Evolutionary conservation across 2,888 invertebrate species (phyloP).

Genomic region (Chirona hameri): DNA sequence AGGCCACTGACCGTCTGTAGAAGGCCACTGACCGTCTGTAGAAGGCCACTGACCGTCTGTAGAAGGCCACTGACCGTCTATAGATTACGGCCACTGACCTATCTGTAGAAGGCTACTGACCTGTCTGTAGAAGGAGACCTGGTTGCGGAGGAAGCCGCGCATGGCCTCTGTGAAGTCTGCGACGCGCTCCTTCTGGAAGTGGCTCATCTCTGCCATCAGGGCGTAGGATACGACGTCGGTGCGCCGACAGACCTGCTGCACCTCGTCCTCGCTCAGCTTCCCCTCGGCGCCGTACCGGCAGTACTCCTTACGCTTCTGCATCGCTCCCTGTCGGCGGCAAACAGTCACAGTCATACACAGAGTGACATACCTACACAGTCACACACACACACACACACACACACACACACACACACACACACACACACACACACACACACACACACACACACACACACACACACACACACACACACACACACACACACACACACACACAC

Average conservation of each 20-base stretch:
- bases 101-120: constrained; percentile 42
- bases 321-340: constrained; percentile 55
- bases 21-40: no score
- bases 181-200: constrained; percentile 83
- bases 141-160: constrained; percentile 78
- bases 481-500: no score
- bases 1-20: no score
- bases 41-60: no score
- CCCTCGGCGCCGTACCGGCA: constrained; percentile 72
- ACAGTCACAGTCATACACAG: no score
- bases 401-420: no score
- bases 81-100: neutral
- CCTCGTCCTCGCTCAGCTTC: constrained; percentile 74
- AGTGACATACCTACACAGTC: no score
- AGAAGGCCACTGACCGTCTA: neutral
- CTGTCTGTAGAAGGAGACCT: constrained; percentile 87
- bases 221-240: constrained; percentile 91
- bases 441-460: no score
- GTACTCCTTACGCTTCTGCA: constrained; percentile 84
- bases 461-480: no score
- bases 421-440: no score
- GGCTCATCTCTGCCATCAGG: constrained; percentile 87
- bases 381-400: no score
- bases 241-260: constrained; percentile 73
- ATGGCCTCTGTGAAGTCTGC: constrained; percentile 80